Percentiles rank a stretch among this genome's conserved stretches.
Conservation (phyloP, 2,888 invertebrate species). For the Colostygia pectinataria region DNA sequence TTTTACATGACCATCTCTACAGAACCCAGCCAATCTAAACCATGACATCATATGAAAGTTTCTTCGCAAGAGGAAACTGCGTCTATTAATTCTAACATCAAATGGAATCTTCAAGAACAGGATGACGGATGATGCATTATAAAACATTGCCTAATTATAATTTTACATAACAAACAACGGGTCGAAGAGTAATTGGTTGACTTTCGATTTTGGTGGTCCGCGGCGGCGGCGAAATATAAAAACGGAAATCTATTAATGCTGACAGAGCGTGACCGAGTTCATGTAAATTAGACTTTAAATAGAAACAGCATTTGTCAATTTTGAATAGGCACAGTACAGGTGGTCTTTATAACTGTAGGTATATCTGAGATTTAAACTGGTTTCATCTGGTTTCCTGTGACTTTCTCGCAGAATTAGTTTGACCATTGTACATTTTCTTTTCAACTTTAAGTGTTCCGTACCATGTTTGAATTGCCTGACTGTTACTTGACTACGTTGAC, state of each 20-base stretch:
- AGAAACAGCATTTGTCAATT: conserved; percentile 1
- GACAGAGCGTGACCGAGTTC: conserved; percentile 6
- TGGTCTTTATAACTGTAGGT: no score
- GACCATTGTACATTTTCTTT: no score
- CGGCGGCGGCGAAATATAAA: conserved; percentile 5
- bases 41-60: conserved; percentile 24
- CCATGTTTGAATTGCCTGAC: no score
- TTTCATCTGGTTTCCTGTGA: no score
- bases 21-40: conserved; percentile 1
- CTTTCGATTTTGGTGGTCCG: conserved; percentile 18
- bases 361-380: no score
- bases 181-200: conserved; percentile 10
- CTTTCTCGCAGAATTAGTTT: no score
- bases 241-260: conserved; percentile 12
- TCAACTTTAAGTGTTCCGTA: no score
- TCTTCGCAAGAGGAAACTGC: conserved; percentile 41
- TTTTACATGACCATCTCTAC: no score
- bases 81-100: conserved; percentile 40
- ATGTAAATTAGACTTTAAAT: conserved; percentile 10
- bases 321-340: conserved; percentile 1
- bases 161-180: conserved; percentile 54
- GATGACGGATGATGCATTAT: conserved; percentile 45
- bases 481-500: no score
- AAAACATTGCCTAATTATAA: conserved; percentile 54
- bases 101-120: conserved; percentile 45